Evolutionary conservation across 2,888 invertebrate genomes (phyloP), one percentile per base, ranked within the genome.

Genomic region (Antheraea assamensis): DNA sequence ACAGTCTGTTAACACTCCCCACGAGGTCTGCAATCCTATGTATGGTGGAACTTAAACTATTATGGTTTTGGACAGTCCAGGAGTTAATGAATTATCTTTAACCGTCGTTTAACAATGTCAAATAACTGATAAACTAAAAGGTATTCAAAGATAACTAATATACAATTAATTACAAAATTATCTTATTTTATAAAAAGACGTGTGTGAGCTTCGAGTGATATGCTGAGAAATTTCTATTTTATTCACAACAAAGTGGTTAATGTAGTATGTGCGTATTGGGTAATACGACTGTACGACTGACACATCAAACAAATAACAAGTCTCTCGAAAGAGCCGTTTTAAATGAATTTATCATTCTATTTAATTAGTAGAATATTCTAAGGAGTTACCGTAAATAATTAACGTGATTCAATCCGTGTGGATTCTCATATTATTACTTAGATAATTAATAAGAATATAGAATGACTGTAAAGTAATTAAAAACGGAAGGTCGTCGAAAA

Each of bases 151-250:
- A 27, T 27, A 61, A 61, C 27, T 27, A 68, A 31, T 3, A 68
- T 19, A n/a, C 35, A 35, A 68, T 31, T 68, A 19, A 35, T 68
- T 31, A 68, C 5, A 21, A 31, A 68, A 68, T 35, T 68, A 68
- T 35, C 31, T 68, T 27, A 15, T 61, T 61, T n/a, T n/a, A n/a
- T n/a, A n/a, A n/a, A 61, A 15, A 3, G 10, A 58, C 7, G 27
- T 15, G 61, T 27, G 61, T 61, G 27, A 24, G 13, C 55, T 55
- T 55, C n/a, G 55, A n/a, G 55, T 55, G 1, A 55, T n/a, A 55
- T 55, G n/a, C 55, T 55, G 55, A 55, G 55, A 55, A n/a, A n/a
- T 55, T 55, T 55, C n/a, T 55, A 55, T 55, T 55, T 55, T 55
- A 55, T 55, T n/a, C 55, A 55, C 55, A n/a, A 3, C 19, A 21